Percentiles rank a stretch among this genome's conserved stretches.
Conservation (phyloP, 2,797 vertebrate genomes). For the Neoniphon sammara region DNA sequence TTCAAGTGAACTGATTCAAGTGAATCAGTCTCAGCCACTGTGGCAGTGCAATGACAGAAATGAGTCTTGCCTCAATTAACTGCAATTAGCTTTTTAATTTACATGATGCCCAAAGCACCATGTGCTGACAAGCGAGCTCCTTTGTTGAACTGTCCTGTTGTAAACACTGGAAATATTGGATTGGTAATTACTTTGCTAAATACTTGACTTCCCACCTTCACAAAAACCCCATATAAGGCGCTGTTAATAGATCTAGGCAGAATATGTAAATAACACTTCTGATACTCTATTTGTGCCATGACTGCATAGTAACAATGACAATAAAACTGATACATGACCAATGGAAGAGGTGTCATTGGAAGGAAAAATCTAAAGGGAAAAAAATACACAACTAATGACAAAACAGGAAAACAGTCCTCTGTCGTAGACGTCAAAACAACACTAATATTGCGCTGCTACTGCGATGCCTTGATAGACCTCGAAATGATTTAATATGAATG, state of each 20-base stretch:
- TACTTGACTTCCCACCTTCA: conserved; percentile 7
- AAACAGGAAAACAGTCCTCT: too few species aligned
- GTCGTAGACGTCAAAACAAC: too few species aligned
- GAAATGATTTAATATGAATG: neutral
- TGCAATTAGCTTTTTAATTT: conserved; percentile 18
- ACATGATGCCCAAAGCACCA: conserved; percentile 12
- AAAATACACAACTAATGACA: too few species aligned
- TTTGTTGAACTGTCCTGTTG: conserved; percentile 13
- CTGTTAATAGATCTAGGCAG: neutral
- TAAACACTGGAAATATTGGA: conserved; percentile 11
- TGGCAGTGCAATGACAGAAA: neutral
- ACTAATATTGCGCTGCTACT: too few species aligned
- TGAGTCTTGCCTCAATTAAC: conserved; percentile 8
- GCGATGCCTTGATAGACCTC: too few species aligned
- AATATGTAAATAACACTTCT: neutral
- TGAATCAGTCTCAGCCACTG: conserved; percentile 11
- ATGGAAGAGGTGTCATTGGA: too few species aligned
- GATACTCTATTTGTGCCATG: too few species aligned
- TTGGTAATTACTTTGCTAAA: neutral
- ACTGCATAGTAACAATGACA: too few species aligned
- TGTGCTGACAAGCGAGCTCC: neutral
- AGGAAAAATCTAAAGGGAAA: too few species aligned
- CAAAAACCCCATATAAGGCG: neutral
- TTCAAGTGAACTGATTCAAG: neutral
- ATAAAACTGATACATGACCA: too few species aligned